Base-by-base conservation (phyloP, 2,113 vertebrate genomes). In the Pomatostomus ruficeps region DNA sequence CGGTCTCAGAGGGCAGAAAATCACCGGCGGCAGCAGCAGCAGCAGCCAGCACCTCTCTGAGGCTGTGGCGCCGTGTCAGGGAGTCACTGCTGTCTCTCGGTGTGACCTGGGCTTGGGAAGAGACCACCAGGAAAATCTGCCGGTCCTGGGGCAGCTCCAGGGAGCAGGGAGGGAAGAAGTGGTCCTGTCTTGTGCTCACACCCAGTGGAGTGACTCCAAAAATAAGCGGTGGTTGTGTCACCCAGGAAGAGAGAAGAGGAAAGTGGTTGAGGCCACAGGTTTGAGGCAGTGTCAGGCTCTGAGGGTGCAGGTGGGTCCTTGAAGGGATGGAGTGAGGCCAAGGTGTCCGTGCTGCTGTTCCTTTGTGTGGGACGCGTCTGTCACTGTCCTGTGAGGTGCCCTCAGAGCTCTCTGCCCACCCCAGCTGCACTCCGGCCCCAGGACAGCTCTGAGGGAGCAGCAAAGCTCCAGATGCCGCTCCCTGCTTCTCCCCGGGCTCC, bases 331-430 rank as follows among this genome's bases (percentile, higher is more conserved):
- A 21, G 16, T 2, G 16, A 25, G n/a, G 6, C 54, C 23, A 5
- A 21, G 35, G 31, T 20, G 26, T 11, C 43, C 48, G 0, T 1
- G 18, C 43, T 70, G 62, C 36, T 16, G 46, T 2, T 8, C 8
- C 40, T 3, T 35, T 54, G 4, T 8, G n/a, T 0, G 0, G 8
- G 28, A 15, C 1, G 2, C 3, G 14, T 18, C 49, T 80, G 43
- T 28, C 66, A 7, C 58, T 2, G 2, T 13, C 29, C 45, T 15
- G 62, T 13, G 35, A 4, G 3, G 1, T 7, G 75, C 10, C 62
- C 62, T 9, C 51, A 28, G 4, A 42, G 14, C 54, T n/a, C 67
- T 26, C 21, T 20, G 42, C 29, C 28, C 13, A 1, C 10, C 62
- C 42, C 62, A 57, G 77, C 21, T 16, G 17, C 36, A 10, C 40